Base-by-base conservation (phyloP, 2,888 invertebrate genomes). In the Cheilosia urbana region DNA sequence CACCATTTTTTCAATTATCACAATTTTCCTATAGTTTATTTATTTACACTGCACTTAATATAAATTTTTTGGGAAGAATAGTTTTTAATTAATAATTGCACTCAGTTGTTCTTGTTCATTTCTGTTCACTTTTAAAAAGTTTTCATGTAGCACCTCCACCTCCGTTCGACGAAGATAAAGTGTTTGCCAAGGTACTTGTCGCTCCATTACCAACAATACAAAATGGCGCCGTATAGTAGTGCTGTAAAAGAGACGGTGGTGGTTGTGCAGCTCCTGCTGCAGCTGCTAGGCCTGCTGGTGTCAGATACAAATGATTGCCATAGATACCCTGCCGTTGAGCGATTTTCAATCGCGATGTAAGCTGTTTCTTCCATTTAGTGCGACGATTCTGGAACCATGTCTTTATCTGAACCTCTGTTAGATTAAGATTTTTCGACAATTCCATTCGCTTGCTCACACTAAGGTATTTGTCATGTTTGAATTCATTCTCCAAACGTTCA, bases 331-430 rank as follows among this genome's bases (percentile, higher is more conserved):
- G 97, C 2, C 97, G 93, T 90, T 97, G 98, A 0, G 97, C 97
- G 91, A 98, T 96, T 91, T 98, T 97, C 87, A 98, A 92, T 3
- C 97, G 93, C 0, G 97, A 96, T 0, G 98, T 98, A 89, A 99
- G 93, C 90, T 99, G 98, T 89, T 99, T 99, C 93, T 99, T 98
- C 98, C 98, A 98, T 91, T 99, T 98, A 0, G 98, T 99, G 84
- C 98, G 94, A 77, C 98, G 94, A 91, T 98, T 98, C 92, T 98
- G 98, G 91, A 98, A 98, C 98, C 98, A 98, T 0, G 98, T 98
- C 91, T 98, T 98, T 88, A 98, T 98, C 93, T 98, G 98, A 0
- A 98, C 98, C 93, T 98, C 98, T 0, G 98, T 98, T 55, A 98
- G 93, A 88, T 95, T 96, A 40, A 99, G 92, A 0, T 96, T 95